Percentiles rank a stretch among this genome's conserved stretches.
Conservation (phyloP, 2,113 vertebrate species). For the Aptenodytes forsteri region DNA sequence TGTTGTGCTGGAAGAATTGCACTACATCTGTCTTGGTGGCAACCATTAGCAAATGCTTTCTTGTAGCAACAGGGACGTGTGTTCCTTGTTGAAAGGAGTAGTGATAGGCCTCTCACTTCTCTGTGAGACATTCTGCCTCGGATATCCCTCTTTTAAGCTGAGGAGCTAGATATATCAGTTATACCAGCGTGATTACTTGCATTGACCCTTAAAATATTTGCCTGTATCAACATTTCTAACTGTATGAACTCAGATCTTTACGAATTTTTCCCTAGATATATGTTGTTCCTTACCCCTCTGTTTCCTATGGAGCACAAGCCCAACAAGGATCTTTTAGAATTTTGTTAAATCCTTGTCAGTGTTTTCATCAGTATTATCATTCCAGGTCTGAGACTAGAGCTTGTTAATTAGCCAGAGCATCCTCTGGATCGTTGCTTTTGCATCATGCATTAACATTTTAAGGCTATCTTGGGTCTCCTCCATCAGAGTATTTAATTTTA, state of each 20-base stretch:
- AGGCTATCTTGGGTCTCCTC: background rate
- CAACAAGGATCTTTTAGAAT: background rate
- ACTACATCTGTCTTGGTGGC: accelerated
- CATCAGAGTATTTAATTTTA: background rate
- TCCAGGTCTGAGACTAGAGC: background rate
- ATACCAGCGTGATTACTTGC: background rate
- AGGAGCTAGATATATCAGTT: background rate
- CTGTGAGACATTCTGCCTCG: background rate
- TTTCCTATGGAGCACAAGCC: background rate
- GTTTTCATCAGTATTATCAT: background rate
- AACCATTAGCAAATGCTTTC: background rate
- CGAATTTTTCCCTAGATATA: background rate
- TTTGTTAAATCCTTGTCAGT: background rate
- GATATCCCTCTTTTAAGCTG: background rate
- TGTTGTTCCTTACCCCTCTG: background rate
- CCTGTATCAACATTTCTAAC: background rate
- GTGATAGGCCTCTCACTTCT: background rate
- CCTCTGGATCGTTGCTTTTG: background rate
- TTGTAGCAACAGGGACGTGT: background rate
- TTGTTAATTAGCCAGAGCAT: background rate
- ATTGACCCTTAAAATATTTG: background rate
- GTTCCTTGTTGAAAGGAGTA: background rate
- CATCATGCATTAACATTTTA: background rate
- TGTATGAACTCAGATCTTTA: background rate
- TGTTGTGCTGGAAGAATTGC: background rate